Conservation (phyloP, 2,797 vertebrate genomes). For the Podarcis lilfordi region DNA sequence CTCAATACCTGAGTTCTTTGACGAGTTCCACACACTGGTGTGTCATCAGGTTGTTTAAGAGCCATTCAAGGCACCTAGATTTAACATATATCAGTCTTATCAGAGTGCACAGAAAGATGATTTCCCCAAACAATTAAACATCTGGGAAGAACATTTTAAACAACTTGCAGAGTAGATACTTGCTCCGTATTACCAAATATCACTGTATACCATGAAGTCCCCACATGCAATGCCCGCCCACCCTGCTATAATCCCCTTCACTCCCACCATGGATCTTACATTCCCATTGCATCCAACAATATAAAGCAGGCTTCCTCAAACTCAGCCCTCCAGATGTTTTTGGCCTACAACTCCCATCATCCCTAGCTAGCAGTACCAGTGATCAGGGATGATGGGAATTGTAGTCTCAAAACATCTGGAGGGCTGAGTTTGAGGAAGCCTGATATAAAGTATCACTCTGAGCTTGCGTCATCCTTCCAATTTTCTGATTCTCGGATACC, state of each 20-base stretch:
- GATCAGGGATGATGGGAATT: no score
- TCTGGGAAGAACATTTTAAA: neutral
- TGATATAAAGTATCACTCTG: neutral
- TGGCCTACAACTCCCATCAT: no score
- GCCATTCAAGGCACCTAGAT: constrained; percentile 95
- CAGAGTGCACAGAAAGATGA: neutral
- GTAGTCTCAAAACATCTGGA: no score
- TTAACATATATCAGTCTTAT: constrained; percentile 29
- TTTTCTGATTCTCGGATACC: no score
- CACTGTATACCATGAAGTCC: no score
- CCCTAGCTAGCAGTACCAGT: no score
- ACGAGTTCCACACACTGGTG: constrained; percentile 95
- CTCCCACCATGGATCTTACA: neutral
- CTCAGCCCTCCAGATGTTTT: no score
- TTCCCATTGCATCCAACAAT: neutral
- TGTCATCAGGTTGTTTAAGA: constrained; percentile 98
- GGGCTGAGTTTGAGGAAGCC: no score
- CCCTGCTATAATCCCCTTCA: no score
- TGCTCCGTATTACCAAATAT: neutral
- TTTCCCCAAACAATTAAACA: neutral
- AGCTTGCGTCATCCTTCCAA: neutral
- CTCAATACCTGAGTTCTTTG: constrained; percentile 92
- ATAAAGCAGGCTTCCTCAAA: no score
- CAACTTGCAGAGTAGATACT: no score
- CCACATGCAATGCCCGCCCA: neutral